phyloP scores from a whole-genome alignment of 1,140 invertebrate genomes.

The Trissolcus basalis region DNA sequence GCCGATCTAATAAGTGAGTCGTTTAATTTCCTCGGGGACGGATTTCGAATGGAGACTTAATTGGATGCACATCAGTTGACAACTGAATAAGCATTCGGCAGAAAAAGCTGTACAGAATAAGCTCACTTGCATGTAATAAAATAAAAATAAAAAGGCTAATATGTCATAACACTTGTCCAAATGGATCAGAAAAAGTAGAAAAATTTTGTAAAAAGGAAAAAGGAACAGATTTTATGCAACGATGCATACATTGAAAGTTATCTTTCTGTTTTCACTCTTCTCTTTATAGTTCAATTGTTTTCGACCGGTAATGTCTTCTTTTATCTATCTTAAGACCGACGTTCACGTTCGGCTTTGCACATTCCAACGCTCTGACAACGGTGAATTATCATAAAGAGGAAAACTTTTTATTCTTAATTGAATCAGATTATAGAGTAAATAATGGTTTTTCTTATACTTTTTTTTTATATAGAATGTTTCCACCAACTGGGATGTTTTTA shows the following conservation, averaged over 20 bases:
- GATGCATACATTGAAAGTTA: too few relatives aligned
- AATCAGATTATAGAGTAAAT: too few relatives aligned
- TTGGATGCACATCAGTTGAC: conserved; percentile 25
- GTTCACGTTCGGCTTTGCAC: conserved; percentile 36
- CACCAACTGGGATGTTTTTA: too few relatives aligned
- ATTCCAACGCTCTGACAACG: conserved; percentile 24
- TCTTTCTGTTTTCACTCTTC: conserved; percentile 7
- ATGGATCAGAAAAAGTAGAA: too few relatives aligned
- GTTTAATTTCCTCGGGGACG: conserved; percentile 49
- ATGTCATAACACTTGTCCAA: too few relatives aligned
- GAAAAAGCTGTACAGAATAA: not conserved
- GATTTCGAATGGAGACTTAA: conserved; percentile 14
- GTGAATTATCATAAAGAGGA: conserved; percentile 10
- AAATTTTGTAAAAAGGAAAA: too few relatives aligned
- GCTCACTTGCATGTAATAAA: too few relatives aligned
- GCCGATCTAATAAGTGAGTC: conserved; percentile 25
- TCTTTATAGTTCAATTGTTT: conserved; percentile 23
- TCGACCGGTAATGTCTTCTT: conserved; percentile 2
- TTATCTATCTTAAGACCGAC: conserved; percentile 30
- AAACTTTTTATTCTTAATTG: too few relatives aligned
- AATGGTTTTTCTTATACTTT: too few relatives aligned
- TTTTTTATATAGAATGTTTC: too few relatives aligned
- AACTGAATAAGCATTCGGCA: not conserved
- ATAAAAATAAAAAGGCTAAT: too few relatives aligned
- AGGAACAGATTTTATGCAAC: too few relatives aligned